phyloP scores from a whole-genome alignment of 2,113 vertebrate species.

The Boulengeromyrus knoepffleri region DNA sequence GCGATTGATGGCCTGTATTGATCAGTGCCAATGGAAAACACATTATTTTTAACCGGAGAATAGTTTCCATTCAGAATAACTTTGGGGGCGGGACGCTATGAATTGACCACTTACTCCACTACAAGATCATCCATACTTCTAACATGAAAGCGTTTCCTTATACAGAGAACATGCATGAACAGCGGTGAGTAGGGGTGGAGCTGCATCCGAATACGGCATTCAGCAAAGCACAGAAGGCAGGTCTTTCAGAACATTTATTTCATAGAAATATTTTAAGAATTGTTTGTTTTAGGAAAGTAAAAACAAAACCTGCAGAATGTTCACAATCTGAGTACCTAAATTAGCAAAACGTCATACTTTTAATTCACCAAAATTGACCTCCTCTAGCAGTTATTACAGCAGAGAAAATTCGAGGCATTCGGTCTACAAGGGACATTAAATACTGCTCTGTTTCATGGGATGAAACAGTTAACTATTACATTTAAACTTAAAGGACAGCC shows the following conservation, averaged over 20 bases:
- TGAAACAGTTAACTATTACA: no score
- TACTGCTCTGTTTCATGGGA: no score
- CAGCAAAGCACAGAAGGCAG: background rate
- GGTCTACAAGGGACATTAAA: no score
- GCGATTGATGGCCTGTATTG: conserved; percentile 68
- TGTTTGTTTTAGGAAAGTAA: background rate
- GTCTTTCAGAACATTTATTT: background rate
- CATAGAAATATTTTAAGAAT: background rate
- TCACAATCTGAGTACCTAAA: no score
- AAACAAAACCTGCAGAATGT: no score
- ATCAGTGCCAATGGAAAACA: conserved; percentile 65
- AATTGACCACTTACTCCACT: conserved; percentile 47
- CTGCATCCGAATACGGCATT: background rate
- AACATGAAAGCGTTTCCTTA: conserved; percentile 17
- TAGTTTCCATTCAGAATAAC: conserved; percentile 48
- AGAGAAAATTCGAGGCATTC: no score
- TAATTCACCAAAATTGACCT: no score
- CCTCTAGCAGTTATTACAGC: no score
- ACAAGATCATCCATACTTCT: conserved; percentile 56
- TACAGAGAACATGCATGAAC: background rate
- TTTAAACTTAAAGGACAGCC: no score
- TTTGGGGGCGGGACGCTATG: conserved; percentile 16
- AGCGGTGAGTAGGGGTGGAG: background rate
- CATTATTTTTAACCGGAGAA: conserved; percentile 60
- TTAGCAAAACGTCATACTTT: no score